phyloP scores from a whole-genome alignment of 2,888 invertebrate genomes.

The Folsomia candida region DNA sequence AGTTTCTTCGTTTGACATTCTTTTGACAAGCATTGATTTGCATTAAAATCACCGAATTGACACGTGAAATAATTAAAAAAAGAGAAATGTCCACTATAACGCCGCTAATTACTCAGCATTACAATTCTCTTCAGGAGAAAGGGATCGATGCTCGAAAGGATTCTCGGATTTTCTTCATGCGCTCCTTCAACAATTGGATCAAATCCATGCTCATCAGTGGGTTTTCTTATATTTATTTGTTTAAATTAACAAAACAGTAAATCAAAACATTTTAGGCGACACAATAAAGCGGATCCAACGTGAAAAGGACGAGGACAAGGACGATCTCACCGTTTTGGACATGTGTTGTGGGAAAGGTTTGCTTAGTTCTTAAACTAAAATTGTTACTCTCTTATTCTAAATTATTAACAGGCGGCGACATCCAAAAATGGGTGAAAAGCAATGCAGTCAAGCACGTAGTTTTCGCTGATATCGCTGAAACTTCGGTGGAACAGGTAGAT shows the following conservation, averaged over 20 bases:
- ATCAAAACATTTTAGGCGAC: constrained; percentile 37
- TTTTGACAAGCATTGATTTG: background rate
- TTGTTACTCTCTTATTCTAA: background rate
- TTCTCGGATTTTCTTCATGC: constrained; percentile 86
- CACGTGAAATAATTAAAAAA: no score
- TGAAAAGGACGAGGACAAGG: constrained; percentile 4
- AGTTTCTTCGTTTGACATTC: background rate
- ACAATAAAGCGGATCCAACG: constrained; percentile 31
- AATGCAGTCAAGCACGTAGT: constrained; percentile 76
- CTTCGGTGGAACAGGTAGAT: constrained; percentile 75
- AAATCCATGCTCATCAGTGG: constrained; percentile 92
- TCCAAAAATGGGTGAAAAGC: constrained; percentile 87
- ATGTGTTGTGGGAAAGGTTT: constrained; percentile 91
- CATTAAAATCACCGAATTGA: background rate
- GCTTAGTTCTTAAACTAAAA: no score
- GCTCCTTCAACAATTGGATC: constrained; percentile 99
- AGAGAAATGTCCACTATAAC: constrained; percentile 11
- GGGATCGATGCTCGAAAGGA: constrained; percentile 76
- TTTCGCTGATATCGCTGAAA: constrained; percentile 89
- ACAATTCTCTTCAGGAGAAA: constrained; percentile 82
- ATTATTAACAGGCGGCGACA: constrained; percentile 69
- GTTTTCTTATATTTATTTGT: constrained; percentile 40
- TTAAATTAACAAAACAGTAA: background rate
- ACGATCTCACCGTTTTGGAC: constrained; percentile 71
- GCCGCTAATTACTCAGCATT: constrained; percentile 80